Evolutionary conservation across 2,797 vertebrate genomes (phyloP).

Genomic region (Decapterus maruadsi): DNA sequence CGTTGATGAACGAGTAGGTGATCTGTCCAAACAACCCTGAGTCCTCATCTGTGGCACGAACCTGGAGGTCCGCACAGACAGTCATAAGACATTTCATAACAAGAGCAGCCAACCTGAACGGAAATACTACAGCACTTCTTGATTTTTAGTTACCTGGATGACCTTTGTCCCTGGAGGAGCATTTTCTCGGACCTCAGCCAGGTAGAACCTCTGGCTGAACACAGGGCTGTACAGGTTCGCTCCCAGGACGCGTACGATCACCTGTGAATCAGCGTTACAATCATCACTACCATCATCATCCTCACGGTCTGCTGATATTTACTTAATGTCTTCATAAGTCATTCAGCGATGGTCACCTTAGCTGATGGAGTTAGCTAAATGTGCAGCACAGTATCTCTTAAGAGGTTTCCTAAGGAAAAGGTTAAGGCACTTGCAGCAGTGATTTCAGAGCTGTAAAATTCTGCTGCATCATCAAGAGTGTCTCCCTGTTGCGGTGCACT

Average conservation of each 20-base stretch:
- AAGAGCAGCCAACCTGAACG: neutral
- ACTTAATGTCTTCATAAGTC: slow-evolving; percentile 4
- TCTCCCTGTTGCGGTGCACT: too few relatives aligned
- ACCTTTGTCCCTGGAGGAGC: slow-evolving; percentile 89
- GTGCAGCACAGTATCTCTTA: too few relatives aligned
- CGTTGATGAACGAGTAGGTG: slow-evolving; percentile 94
- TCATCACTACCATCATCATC: neutral
- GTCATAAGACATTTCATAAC: neutral
- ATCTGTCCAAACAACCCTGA: slow-evolving; percentile 89
- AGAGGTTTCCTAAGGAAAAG: too few relatives aligned
- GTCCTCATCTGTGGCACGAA: slow-evolving; percentile 92
- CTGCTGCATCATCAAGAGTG: too few relatives aligned
- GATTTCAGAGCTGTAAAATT: too few relatives aligned
- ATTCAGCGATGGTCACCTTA: slow-evolving; percentile 23
- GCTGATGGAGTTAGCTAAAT: too few relatives aligned
- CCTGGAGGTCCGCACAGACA: slow-evolving; percentile 68
- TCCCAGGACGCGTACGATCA: slow-evolving; percentile 88
- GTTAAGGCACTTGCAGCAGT: too few relatives aligned
- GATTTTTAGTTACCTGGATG: slow-evolving; percentile 78
- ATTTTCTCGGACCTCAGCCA: slow-evolving; percentile 94
- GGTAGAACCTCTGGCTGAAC: slow-evolving; percentile 94
- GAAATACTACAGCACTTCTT: neutral
- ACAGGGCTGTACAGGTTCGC: slow-evolving; percentile 94
- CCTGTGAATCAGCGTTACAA: slow-evolving; percentile 69
- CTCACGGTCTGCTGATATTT: slow-evolving; percentile 35